A percentile compares a stretch with the other conserved stretches of the same genome.
phyloP scores from a whole-genome alignment of 2,113 vertebrate species.

The Notechis scutatus region DNA sequence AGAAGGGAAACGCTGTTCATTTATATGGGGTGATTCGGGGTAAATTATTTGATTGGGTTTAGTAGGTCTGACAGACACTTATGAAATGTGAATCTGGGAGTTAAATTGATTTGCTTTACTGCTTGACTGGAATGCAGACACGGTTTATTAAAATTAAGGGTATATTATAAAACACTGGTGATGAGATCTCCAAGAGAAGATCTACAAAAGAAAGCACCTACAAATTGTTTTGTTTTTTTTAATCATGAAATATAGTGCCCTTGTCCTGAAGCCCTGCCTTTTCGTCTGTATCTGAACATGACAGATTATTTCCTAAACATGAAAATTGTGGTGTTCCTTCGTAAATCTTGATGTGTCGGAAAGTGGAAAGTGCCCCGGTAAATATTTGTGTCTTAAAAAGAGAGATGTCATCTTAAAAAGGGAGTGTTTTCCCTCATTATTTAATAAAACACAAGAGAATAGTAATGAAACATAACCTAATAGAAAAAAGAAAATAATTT shows the following conservation, averaged over 20 bases:
- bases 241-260: not conserved
- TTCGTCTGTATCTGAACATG: not conserved
- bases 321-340: not conserved
- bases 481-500: not conserved
- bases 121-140: slow-evolving; percentile 19
- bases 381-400: not conserved
- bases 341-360: not conserved
- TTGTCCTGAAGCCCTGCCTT: not conserved
- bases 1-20: slow-evolving; percentile 29
- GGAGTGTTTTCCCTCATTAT: not conserved
- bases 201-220: not conserved
- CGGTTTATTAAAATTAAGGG: slow-evolving; percentile 18
- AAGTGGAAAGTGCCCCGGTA: not conserved
- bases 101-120: slow-evolving; percentile 24
- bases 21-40: slow-evolving; percentile 59
- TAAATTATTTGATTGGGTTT: slow-evolving; percentile 51
- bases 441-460: not conserved
- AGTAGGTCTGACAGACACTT: slow-evolving; percentile 57
- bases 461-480: not conserved
- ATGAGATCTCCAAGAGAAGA: not conserved
- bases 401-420: not conserved
- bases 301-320: not conserved
- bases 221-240: not conserved
- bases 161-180: slow-evolving; percentile 23
- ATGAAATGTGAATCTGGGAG: slow-evolving; percentile 40